Conservation (phyloP, 1,140 invertebrate species). For the Aphidius ervi region DNA sequence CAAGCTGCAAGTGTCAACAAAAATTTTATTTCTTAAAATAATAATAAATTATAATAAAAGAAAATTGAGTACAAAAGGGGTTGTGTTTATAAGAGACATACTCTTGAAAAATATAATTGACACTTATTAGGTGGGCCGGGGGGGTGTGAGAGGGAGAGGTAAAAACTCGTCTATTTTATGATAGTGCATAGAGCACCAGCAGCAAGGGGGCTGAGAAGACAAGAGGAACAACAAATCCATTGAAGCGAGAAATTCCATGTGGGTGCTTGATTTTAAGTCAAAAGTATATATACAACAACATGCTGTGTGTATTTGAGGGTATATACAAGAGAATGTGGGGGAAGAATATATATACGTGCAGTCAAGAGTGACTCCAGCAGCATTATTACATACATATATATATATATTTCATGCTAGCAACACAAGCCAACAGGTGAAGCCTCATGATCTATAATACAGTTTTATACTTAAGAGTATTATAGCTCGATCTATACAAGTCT, state of each 20-base stretch:
- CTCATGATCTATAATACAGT: constrained; percentile 6
- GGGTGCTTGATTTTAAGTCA: constrained; percentile 12
- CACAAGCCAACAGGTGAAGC: constrained; percentile 20
- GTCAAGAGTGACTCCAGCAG: neutral
- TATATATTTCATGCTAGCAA: constrained; percentile 1
- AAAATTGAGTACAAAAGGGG: too few species aligned
- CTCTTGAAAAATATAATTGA: neutral
- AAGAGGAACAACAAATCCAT: constrained; percentile 13
- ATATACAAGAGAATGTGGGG: neutral
- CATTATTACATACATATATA: constrained; percentile 4
- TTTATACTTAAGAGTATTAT: neutral
- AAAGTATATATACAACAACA: neutral
- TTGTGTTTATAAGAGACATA: too few species aligned
- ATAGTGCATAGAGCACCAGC: neutral
- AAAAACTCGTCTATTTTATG: constrained; percentile 6
- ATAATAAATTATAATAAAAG: too few species aligned
- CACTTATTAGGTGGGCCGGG: neutral
- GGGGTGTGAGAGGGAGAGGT: neutral
- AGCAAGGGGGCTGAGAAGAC: neutral
- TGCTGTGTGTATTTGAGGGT: neutral
- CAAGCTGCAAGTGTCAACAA: too few species aligned
- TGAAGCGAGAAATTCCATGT: constrained; percentile 28
- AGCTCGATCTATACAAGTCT: constrained; percentile 15
- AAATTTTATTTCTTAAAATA: too few species aligned
- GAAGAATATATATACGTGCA: neutral